Evolutionary conservation across 2,113 vertebrate genomes (phyloP).

Genomic region (Callipepla californica): DNA sequence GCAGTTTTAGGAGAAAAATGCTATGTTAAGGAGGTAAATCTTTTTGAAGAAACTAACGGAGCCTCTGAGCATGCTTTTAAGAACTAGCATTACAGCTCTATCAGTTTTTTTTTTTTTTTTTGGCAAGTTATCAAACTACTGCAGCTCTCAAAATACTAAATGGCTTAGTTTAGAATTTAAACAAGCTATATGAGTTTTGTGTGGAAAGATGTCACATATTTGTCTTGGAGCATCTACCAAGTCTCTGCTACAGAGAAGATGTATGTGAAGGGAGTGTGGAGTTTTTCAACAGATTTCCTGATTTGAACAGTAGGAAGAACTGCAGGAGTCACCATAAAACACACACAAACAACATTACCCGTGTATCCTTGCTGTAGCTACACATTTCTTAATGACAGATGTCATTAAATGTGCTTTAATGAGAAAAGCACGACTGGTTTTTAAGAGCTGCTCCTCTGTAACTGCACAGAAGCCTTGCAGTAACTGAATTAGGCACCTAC

Average conservation of each 20-base stretch:
- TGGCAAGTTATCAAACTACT: neutral
- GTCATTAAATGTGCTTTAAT: neutral
- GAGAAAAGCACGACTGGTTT: neutral
- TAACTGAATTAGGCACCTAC: neutral
- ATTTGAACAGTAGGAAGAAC: constrained; percentile 1
- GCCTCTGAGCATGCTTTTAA: neutral
- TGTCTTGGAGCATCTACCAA: neutral
- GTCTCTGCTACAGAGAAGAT: neutral
- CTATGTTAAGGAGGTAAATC: constrained; percentile 40
- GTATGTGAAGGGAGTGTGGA: neutral
- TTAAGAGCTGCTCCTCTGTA: neutral
- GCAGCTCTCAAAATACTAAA: neutral
- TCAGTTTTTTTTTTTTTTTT: neutral
- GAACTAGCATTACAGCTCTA: neutral
- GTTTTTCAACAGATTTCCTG: neutral
- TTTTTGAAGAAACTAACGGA: neutral
- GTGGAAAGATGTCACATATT: neutral
- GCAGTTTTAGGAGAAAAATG: constrained; percentile 29
- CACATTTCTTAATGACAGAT: neutral
- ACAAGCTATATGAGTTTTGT: neutral
- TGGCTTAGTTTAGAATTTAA: neutral
- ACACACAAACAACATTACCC: neutral
- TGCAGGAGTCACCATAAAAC: neutral
- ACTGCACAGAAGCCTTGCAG: neutral
- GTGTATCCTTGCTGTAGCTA: neutral